Percentiles rank a stretch among this genome's conserved stretches.
These are phyloP conservation scores for Cerceris ruficornis DNA, from an alignment of 2,888 invertebrate species.

Conservation along the genomic window DNA sequence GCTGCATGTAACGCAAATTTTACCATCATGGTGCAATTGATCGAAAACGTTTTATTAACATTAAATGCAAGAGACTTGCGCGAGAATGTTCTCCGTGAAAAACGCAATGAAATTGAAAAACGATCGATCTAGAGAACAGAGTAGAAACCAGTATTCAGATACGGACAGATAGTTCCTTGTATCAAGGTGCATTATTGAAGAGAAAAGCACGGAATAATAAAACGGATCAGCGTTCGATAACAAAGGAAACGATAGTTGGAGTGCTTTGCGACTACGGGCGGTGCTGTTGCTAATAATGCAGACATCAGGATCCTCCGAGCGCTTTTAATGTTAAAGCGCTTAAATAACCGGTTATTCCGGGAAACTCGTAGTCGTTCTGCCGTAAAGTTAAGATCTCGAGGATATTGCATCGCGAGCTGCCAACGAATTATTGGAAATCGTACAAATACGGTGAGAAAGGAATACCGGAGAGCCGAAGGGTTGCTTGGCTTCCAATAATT, in stretches of 20 bases:
- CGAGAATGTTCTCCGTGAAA: constrained; percentile 22
- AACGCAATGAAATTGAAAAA: constrained; percentile 60
- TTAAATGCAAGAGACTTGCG: not conserved
- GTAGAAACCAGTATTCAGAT: constrained; percentile 30
- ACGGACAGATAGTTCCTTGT: constrained; percentile 46
- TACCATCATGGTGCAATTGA: not conserved
- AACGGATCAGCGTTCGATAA: constrained; percentile 52
- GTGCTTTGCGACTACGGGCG: constrained; percentile 12
- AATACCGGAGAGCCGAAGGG: not conserved
- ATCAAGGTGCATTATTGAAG: constrained; percentile 55
- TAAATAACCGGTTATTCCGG: constrained; percentile 50
- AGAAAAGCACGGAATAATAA: constrained; percentile 49
- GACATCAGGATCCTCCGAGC: constrained; percentile 33
- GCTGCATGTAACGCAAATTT: no score
- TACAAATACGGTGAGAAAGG: not conserved
- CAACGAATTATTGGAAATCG: constrained; percentile 49
- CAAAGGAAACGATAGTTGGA: constrained; percentile 39
- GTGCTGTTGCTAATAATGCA: constrained; percentile 49
- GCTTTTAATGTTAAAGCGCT: constrained; percentile 46
- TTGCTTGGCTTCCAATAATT: no score
- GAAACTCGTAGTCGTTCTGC: constrained; percentile 32
- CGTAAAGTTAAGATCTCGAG: constrained; percentile 13
- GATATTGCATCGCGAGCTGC: constrained; percentile 33
- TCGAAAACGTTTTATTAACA: not conserved
- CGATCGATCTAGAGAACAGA: constrained; percentile 42